A percentile compares a stretch with the other conserved stretches of the same genome.
These are phyloP conservation scores for Luperina testacea DNA, from an alignment of 2,888 invertebrate species.

Conservation along the genomic window DNA sequence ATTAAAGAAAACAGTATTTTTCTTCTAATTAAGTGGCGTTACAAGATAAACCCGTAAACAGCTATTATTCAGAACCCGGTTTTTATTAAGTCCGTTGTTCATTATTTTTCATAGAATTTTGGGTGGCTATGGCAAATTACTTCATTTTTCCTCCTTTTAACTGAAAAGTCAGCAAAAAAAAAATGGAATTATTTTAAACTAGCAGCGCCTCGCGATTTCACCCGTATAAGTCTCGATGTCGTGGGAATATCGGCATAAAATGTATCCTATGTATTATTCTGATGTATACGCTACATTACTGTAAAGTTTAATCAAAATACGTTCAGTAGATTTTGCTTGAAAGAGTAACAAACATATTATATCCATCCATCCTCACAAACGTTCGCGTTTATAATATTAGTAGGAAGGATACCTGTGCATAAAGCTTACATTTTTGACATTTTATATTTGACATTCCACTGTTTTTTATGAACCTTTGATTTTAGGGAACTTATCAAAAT, in stretches of 20 bases:
- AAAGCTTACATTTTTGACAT: background rate
- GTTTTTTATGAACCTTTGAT: background rate
- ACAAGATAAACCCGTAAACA: constrained; percentile 20
- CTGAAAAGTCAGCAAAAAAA: background rate
- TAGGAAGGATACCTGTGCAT: background rate
- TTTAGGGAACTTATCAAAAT: background rate
- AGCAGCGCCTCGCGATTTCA: no score
- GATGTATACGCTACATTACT: no score
- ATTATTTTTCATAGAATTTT: constrained; percentile 36
- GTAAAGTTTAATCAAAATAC: no score
- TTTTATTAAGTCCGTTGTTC: constrained; percentile 30
- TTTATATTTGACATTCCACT: background rate
- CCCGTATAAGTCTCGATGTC: no score
- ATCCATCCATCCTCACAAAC: no score
- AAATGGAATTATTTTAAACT: constrained; percentile 6
- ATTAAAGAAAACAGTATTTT: background rate
- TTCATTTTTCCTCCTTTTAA: constrained; percentile 8
- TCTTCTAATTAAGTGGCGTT: constrained; percentile 2
- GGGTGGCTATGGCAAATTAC: constrained; percentile 6
- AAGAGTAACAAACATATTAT: no score
- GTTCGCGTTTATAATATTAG: no score
- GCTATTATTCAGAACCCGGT: constrained; percentile 11
- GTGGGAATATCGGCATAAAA: no score
- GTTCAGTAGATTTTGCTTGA: no score
- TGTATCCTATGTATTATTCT: no score